Evolutionary conservation across 1,140 invertebrate species (phyloP), one percentile per base, ranked within the genome.

Genomic region (Stenopsyche tienmushanensis): DNA sequence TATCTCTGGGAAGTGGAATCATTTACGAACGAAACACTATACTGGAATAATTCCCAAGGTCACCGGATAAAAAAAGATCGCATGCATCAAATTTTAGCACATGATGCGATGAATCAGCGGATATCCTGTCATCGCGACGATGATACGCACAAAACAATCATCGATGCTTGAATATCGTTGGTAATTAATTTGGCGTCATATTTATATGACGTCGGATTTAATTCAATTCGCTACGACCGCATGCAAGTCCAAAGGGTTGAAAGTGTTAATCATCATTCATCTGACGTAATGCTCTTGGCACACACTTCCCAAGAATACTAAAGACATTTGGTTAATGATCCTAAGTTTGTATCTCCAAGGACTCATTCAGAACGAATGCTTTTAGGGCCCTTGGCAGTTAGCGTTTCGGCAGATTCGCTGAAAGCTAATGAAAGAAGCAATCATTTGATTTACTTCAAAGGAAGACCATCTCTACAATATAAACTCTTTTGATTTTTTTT

Each of bases 371-470:
- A 39, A 39, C 34, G 34, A 39, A 39, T 15, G 18, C 44, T 9
- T 5, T 15, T 20, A 20, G 44, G 10, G 44, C 17, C 3, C 44
- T n/a, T 9, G 18, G 5, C 10, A 47, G 8, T 47, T 47, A 9
- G 18, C 17, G 18, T 47, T 9, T 47, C 44, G 7, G 44, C 44
- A 13, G 18, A 5, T 47, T 47, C 44, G 17, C 10, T 20, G 44
- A 9, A 9, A 20, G 34, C 10, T 47, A 47, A 47, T 47, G 44
- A 47, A 15, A 15, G 44, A 15, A 20, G 44, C 44, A 47, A 13
- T 47, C 7, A 47, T 47, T 47, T 18, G 44, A 47, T 47, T 47
- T 20, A 47, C 34, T 39, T 39, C 34, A n/a, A n/a, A n/a, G n/a
- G n/a, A n/a, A n/a, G n/a, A n/a, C n/a, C n/a, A n/a, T n/a, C n/a